Percentiles rank a stretch among this genome's conserved stretches.
These are phyloP conservation scores for Nomada ruficornis DNA, from an alignment of 2,888 invertebrate genomes.

Conservation along the genomic window DNA sequence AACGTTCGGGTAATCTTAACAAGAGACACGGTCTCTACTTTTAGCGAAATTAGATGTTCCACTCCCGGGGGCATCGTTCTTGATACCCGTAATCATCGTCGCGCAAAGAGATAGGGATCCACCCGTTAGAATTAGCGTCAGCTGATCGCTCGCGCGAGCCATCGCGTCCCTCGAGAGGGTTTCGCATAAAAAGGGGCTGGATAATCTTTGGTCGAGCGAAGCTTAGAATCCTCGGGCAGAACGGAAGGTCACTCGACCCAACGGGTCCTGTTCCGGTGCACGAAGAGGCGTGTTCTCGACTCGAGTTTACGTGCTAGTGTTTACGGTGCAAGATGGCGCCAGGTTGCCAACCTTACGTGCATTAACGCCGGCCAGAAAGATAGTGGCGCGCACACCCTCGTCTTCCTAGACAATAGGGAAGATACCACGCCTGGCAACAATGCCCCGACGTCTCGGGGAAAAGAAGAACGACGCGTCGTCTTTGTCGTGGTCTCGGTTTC, in stretches of 20 bases:
- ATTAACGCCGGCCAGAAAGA: conserved; percentile 71
- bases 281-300: conserved; percentile 65
- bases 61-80: conserved; percentile 31
- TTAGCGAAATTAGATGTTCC: conserved; percentile 57
- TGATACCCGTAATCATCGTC: conserved; percentile 47
- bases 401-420: conserved; percentile 71
- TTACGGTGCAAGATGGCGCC: conserved; percentile 74
- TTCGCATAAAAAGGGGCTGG: conserved; percentile 21
- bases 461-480: conserved; percentile 26
- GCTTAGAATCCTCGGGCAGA: conserved; percentile 59
- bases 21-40: conserved; percentile 39
- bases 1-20: conserved; percentile 33
- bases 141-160: conserved; percentile 42
- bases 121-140: conserved; percentile 51
- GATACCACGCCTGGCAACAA: conserved; percentile 69
- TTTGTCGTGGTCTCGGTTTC: neutral
- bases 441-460: conserved; percentile 63
- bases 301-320: conserved; percentile 76
- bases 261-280: conserved; percentile 54
- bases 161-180: neutral
- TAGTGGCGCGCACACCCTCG: conserved; percentile 57
- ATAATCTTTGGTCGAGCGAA: conserved; percentile 35
- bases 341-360: conserved; percentile 71
- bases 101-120: conserved; percentile 51
- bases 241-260: conserved; percentile 55